phyloP scores from a whole-genome alignment of 2,888 invertebrate species.

The Tolmerus cingulatus region DNA sequence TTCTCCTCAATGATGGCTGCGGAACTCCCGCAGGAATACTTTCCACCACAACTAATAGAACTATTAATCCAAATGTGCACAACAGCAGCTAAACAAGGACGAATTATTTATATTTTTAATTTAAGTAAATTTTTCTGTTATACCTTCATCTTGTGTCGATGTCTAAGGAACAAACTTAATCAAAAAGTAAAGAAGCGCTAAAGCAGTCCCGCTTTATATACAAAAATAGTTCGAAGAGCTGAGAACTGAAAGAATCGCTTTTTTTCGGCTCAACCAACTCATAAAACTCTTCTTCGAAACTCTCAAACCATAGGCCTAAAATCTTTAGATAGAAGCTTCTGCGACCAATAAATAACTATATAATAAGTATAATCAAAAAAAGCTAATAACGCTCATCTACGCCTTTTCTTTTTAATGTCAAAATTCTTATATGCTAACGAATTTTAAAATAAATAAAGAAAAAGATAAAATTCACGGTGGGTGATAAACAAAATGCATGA shows the following conservation, averaged over 20 bases:
- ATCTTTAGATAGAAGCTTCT: neutral
- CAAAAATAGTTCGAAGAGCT: neutral
- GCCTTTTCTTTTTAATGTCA: neutral
- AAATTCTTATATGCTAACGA: neutral
- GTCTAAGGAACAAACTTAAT: neutral
- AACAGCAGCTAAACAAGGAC: neutral
- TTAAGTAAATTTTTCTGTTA: neutral
- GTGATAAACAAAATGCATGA: too few species aligned
- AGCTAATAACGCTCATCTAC: neutral
- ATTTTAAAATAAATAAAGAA: neutral
- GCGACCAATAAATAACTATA: neutral
- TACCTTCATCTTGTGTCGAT: neutral
- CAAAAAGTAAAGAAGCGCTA: neutral
- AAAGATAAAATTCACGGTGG: neutral
- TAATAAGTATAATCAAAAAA: neutral
- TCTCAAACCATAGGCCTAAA: neutral
- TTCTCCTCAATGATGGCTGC: neutral
- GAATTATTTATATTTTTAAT: neutral
- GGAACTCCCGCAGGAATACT: neutral
- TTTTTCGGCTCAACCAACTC: neutral
- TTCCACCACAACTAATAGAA: neutral
- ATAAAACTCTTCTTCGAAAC: neutral
- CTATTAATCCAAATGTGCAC: neutral
- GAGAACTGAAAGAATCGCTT: neutral
- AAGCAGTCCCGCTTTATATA: neutral